Evolutionary conservation across 2,797 vertebrate genomes (phyloP).

Genomic region (Alauda arvensis): DNA sequence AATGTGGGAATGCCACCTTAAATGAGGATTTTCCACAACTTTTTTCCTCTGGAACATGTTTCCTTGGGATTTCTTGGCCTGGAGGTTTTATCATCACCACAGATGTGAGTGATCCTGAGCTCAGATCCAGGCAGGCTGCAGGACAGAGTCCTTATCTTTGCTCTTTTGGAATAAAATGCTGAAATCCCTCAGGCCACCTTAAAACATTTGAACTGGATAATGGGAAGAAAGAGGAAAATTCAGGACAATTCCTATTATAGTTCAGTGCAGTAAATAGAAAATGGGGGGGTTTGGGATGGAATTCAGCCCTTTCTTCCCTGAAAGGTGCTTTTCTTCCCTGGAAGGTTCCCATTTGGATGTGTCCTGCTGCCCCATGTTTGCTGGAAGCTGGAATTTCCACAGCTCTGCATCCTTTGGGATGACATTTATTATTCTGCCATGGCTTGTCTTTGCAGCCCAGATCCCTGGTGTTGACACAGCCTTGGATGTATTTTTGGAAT

Average conservation of each 20-base stretch:
- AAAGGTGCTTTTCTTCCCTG: not conserved
- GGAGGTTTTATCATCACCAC: not conserved
- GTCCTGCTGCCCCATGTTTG: not conserved
- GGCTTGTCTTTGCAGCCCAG: not conserved
- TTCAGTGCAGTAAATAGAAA: not conserved
- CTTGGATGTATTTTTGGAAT: not conserved
- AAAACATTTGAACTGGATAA: not conserved
- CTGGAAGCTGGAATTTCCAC: not conserved
- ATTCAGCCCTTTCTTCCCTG: not conserved
- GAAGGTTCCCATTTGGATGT: not conserved
- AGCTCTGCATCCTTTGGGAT: not conserved
- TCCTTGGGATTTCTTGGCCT: not conserved
- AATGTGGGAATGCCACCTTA: not conserved
- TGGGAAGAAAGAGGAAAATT: not conserved
- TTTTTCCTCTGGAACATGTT: not conserved
- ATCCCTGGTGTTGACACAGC: not conserved
- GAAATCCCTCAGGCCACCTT: not conserved
- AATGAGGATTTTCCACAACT: not conserved
- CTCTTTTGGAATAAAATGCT: not conserved
- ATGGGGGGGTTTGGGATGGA: not conserved
- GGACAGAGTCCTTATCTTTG: not conserved
- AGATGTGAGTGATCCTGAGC: not conserved
- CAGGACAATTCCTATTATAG: not conserved
- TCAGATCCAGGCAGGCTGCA: not conserved
- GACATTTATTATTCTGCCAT: not conserved